These are phyloP conservation scores for Ectropis grisescens DNA, from an alignment of 1,140 invertebrate species.

Conservation along the genomic window DNA sequence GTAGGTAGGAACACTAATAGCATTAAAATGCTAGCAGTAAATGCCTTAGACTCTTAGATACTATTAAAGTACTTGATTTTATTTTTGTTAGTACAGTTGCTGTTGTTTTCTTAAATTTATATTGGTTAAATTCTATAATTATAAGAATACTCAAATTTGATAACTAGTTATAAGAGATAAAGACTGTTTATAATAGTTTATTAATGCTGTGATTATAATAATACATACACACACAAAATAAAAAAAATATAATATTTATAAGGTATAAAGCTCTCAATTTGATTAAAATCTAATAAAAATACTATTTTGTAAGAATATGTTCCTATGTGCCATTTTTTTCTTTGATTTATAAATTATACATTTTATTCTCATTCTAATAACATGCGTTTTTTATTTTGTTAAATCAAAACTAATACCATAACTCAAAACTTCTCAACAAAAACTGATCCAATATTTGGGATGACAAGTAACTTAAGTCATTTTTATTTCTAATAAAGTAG, in stretches of 20 bases:
- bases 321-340: too few species aligned
- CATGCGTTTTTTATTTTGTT: conserved; percentile 2
- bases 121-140: conserved; percentile 3
- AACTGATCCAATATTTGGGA: conserved; percentile 1
- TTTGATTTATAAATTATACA: neutral
- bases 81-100: conserved; percentile 1
- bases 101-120: conserved; percentile 5
- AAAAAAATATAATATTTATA: too few species aligned
- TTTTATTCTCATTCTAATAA: conserved; percentile 4
- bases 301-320: too few species aligned
- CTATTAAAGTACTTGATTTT: conserved; percentile 2
- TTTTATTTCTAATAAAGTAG: conserved; percentile 3
- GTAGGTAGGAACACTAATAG: conserved; percentile 2
- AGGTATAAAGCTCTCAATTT: too few species aligned
- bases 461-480: conserved; percentile 5
- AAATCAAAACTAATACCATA: too few species aligned
- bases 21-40: conserved; percentile 1
- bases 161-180: too few species aligned
- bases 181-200: too few species aligned
- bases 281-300: too few species aligned
- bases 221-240: too few species aligned
- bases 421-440: conserved; percentile 3
- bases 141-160: conserved; percentile 2
- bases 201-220: too few species aligned
- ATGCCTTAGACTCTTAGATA: too few species aligned